Conservation (phyloP, 2,888 invertebrate species). For the Trissonchulus latispiculum region DNA sequence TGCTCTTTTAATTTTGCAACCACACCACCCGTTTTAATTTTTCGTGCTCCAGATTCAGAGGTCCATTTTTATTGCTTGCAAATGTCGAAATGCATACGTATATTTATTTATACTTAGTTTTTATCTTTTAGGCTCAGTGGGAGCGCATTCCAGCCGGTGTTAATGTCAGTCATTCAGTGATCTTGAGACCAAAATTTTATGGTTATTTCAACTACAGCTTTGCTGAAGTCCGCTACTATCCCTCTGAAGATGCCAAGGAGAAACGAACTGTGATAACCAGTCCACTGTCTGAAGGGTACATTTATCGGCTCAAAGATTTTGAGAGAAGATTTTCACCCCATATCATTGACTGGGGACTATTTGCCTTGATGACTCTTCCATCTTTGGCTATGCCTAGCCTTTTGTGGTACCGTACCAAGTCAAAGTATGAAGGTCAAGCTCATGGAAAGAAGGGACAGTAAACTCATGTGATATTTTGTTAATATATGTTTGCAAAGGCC, state of each 20-base stretch:
- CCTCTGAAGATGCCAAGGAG: constrained; percentile 58
- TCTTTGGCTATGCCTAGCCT: constrained; percentile 85
- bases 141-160: constrained; percentile 79
- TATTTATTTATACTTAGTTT: too few species aligned
- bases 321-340: constrained; percentile 44
- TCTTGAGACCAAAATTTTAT: constrained; percentile 73
- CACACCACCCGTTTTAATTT: too few species aligned
- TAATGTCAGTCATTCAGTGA: constrained; percentile 84
- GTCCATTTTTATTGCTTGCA: too few species aligned
- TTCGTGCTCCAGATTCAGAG: too few species aligned
- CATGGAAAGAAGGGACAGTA: too few species aligned
- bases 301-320: constrained; percentile 46
- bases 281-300: constrained; percentile 89
- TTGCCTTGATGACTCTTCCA: constrained; percentile 89
- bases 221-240: constrained; percentile 77
- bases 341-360: constrained; percentile 82
- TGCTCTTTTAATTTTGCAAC: too few species aligned
- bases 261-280: constrained; percentile 58
- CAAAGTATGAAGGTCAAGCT: constrained; percentile 93
- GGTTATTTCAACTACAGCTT: constrained; percentile 96
- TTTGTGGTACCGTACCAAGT: constrained; percentile 86
- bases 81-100: too few species aligned
- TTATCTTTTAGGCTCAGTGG: constrained; percentile 58
- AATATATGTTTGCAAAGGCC: too few species aligned
- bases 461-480: too few species aligned